Conservation (phyloP, 2,888 invertebrate genomes). For the Linyphia triangularis region DNA sequence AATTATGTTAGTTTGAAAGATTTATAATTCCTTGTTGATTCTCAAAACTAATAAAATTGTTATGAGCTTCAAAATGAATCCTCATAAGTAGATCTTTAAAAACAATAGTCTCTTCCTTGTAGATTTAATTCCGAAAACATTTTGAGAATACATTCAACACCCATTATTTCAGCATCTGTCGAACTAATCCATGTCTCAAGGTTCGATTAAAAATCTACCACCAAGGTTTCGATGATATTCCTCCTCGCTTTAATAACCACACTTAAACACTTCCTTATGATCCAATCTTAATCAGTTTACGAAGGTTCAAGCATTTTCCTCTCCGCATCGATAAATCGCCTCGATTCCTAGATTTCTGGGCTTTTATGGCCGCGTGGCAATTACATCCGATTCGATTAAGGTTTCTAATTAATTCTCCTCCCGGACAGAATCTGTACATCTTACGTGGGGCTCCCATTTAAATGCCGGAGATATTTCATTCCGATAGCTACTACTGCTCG, state of each 20-base stretch:
- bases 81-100: too few species aligned
- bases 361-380: constrained; percentile 42
- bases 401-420: constrained; percentile 34
- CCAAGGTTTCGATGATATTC: neutral
- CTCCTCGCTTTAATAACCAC: too few species aligned
- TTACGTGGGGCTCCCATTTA: constrained; percentile 10
- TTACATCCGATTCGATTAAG: constrained; percentile 53
- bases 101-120: too few species aligned
- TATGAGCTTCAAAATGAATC: too few species aligned
- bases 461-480: constrained; percentile 24
- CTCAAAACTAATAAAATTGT: too few species aligned
- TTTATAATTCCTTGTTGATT: too few species aligned
- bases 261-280: neutral
- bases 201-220: too few species aligned
- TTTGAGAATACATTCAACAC: too few species aligned
- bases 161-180: too few species aligned
- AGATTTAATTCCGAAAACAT: too few species aligned
- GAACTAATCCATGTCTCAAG: too few species aligned
- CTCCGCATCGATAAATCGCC: constrained; percentile 37
- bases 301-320: neutral
- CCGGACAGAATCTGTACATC: neutral
- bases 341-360: neutral
- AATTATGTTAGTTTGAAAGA: too few species aligned
- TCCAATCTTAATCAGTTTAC: neutral
- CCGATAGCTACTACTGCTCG: neutral